phyloP scores from a whole-genome alignment of 2,797 vertebrate species.

The Saxicola maurus region DNA sequence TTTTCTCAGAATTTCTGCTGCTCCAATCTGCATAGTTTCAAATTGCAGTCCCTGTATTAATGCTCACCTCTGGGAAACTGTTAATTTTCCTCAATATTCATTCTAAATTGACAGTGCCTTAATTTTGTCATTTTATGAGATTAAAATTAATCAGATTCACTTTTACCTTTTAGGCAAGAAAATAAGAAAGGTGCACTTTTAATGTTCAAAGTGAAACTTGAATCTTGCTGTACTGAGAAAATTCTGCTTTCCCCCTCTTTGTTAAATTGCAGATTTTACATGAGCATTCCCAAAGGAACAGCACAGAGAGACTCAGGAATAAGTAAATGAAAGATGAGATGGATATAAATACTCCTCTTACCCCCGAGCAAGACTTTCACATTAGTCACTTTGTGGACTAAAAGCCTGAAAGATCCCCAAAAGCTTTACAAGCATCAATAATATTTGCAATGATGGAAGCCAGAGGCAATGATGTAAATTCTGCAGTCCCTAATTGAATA shows the following conservation, averaged over 20 bases:
- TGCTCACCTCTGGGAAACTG: background rate
- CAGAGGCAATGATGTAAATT: conserved; percentile 36
- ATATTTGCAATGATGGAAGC: conserved; percentile 39
- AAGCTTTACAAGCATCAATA: conserved; percentile 47
- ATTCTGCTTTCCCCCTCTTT: background rate
- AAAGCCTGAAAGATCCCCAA: conserved; percentile 40
- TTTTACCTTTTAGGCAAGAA: conserved; percentile 1
- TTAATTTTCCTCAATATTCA: background rate
- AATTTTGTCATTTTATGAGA: background rate
- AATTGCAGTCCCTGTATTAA: background rate
- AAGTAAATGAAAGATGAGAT: conserved; percentile 47
- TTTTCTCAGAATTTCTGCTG: background rate
- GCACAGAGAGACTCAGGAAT: background rate
- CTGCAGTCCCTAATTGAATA: conserved; percentile 25
- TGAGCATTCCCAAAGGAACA: conserved; percentile 29
- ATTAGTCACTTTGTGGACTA: conserved; percentile 40
- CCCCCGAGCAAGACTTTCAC: background rate
- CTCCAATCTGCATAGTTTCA: background rate
- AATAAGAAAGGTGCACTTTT: background rate
- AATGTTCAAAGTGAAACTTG: background rate
- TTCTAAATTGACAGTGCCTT: background rate
- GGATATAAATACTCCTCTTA: conserved; percentile 14
- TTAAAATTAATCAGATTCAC: conserved; percentile 21
- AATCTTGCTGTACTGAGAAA: background rate
- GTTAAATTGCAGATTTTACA: conserved; percentile 20